Conservation (phyloP, 2,888 invertebrate genomes). For the Dryococelus australis region DNA sequence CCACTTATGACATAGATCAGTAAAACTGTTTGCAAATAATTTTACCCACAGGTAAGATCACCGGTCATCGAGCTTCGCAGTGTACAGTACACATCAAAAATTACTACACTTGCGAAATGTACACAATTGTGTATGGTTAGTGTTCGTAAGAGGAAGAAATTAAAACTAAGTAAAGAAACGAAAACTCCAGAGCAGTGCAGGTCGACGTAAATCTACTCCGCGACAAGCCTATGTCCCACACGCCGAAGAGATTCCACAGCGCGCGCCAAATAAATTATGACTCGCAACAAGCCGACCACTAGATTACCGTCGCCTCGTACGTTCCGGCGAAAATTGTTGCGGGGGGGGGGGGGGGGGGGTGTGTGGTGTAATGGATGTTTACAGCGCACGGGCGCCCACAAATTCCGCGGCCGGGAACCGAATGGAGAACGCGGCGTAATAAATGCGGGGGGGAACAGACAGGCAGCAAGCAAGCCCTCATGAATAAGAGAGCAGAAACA, state of each 20-base stretch:
- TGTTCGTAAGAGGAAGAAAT: no score
- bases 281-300: neutral
- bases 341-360: no score
- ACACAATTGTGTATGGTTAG: no score
- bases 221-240: neutral
- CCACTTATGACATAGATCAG: no score
- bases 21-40: no score
- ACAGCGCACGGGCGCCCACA: neutral
- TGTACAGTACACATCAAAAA: no score
- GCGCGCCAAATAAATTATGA: neutral
- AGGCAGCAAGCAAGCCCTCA: neutral
- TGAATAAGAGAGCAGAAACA: neutral
- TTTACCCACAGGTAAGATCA: no score
- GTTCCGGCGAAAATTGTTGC: neutral
- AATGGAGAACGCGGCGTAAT: neutral
- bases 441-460: neutral
- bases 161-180: no score
- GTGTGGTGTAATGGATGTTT: constrained; percentile 16
- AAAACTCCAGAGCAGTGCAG: neutral
- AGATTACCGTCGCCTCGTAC: neutral
- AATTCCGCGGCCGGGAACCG: neutral
- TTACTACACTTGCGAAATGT: no score
- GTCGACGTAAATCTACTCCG: neutral
- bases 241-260: neutral
- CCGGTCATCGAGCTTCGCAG: no score